Conservation (phyloP, 2,113 vertebrate species). For the Limnothrissa miodon region DNA sequence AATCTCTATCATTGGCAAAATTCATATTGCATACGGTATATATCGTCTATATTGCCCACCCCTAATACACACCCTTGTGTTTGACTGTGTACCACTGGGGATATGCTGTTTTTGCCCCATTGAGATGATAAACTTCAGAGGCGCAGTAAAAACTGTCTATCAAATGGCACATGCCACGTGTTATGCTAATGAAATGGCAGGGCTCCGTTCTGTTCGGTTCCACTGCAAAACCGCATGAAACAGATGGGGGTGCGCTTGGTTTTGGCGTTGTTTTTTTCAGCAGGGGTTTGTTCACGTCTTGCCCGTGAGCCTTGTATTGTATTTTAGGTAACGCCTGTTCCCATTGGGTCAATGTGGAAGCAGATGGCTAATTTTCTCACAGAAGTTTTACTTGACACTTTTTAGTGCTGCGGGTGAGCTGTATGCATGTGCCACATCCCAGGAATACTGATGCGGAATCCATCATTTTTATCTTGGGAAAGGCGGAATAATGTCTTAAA, state of each 20-base stretch:
- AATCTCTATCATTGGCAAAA: too few relatives aligned
- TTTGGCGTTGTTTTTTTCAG: neutral
- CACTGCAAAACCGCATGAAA: neutral
- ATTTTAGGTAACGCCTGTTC: neutral
- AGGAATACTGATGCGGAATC: neutral
- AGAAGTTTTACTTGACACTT: neutral
- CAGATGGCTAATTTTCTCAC: slow-evolving; percentile 4
- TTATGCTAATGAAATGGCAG: neutral
- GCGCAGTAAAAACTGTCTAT: neutral
- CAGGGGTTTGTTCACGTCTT: neutral
- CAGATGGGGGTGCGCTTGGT: neutral
- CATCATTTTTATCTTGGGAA: neutral
- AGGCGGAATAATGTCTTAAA: neutral
- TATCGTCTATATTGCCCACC: neutral
- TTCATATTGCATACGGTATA: too few relatives aligned
- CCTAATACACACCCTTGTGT: neutral
- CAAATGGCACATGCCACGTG: neutral
- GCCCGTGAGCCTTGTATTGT: neutral
- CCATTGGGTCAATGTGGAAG: neutral
- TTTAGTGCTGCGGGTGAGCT: neutral
- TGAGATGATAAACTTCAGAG: neutral
- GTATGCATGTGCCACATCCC: neutral
- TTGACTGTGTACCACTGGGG: neutral
- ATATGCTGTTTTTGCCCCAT: neutral
- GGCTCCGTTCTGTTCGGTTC: neutral